Percentiles rank a stretch among this genome's conserved stretches.
Evolutionary conservation across 2,113 vertebrate species (phyloP).

Genomic region (Conger conger): DNA sequence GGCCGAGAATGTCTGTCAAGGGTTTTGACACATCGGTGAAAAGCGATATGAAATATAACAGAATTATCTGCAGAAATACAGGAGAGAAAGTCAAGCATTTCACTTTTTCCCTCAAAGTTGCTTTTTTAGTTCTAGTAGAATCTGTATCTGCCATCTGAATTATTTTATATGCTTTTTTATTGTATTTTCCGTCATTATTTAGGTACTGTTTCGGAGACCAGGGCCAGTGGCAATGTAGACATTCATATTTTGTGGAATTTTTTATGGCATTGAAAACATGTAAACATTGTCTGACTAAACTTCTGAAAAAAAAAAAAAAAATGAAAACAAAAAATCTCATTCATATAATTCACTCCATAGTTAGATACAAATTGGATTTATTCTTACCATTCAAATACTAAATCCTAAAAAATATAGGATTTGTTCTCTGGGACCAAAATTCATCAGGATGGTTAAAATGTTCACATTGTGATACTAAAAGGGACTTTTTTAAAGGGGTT

Average conservation of each 20-base stretch:
- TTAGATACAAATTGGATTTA: not conserved
- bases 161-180: not conserved
- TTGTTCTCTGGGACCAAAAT: not conserved
- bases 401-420: not conserved
- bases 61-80: no score
- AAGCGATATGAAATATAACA: no score
- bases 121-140: not conserved
- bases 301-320: not conserved
- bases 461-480: not conserved
- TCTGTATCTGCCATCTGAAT: not conserved
- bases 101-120: not conserved
- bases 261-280: not conserved
- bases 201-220: not conserved
- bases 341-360: not conserved
- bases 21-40: no score
- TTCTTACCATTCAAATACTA: not conserved
- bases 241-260: not conserved
- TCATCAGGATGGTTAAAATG: not conserved
- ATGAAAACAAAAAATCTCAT: not conserved
- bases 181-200: not conserved
- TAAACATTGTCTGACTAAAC: not conserved
- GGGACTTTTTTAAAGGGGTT: conserved; percentile 1
- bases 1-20: no score
- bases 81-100: not conserved
- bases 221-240: not conserved